Conservation (phyloP, 2,888 invertebrate species). For the Lochmaea crataegi region DNA sequence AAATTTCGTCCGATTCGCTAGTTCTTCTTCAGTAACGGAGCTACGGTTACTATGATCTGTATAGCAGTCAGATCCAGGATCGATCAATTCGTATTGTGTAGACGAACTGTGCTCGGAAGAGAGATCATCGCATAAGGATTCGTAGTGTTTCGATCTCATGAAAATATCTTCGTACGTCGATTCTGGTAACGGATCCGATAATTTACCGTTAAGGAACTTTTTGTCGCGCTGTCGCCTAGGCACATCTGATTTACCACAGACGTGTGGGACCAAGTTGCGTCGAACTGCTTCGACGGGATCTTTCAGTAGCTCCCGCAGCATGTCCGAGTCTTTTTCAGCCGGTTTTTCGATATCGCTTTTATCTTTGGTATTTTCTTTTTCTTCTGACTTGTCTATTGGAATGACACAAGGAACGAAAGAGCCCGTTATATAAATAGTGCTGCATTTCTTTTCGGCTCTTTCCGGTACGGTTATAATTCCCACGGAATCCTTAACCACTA, state of each 20-base stretch:
- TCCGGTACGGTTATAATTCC: slow-evolving; percentile 42
- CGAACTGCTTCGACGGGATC: slow-evolving; percentile 83
- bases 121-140: slow-evolving; percentile 62
- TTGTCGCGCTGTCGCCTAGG: slow-evolving; percentile 63
- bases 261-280: slow-evolving; percentile 80
- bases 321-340: slow-evolving; percentile 41
- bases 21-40: slow-evolving; percentile 72
- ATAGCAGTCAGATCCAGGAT: slow-evolving; percentile 80
- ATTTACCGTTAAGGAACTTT: slow-evolving; percentile 65
- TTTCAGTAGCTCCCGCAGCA: slow-evolving; percentile 71
- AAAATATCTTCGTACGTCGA: slow-evolving; percentile 72
- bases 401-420: slow-evolving; percentile 50
- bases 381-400: slow-evolving; percentile 18
- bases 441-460: slow-evolving; percentile 55
- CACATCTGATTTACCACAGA: slow-evolving; percentile 74
- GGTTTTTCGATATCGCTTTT: slow-evolving; percentile 11
- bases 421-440: slow-evolving; percentile 63
- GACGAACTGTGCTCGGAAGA: slow-evolving; percentile 69
- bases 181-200: slow-evolving; percentile 28
- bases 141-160: slow-evolving; percentile 68
- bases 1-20: slow-evolving; percentile 74
- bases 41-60: slow-evolving; percentile 70
- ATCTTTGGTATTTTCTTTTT: slow-evolving; percentile 37
- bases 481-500: slow-evolving; percentile 73
- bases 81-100: slow-evolving; percentile 81